phyloP scores from a whole-genome alignment of 2,797 vertebrate genomes.

The Poecile montanus region DNA sequence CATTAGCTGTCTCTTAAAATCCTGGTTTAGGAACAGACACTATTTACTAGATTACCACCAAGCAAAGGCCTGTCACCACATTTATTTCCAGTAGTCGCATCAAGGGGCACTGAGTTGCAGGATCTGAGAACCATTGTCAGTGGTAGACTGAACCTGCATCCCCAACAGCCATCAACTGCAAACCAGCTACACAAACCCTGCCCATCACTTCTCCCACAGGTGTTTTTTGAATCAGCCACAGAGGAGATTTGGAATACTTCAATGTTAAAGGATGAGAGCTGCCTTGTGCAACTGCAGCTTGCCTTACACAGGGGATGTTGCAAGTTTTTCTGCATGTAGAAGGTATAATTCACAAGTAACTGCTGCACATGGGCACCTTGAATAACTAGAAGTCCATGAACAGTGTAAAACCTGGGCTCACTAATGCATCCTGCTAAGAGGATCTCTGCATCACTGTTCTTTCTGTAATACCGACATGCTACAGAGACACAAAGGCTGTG shows the following conservation, averaged over 20 bases:
- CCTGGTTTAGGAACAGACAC: neutral
- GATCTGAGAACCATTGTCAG: neutral
- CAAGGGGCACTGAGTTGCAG: neutral
- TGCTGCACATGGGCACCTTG: neutral
- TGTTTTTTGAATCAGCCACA: neutral
- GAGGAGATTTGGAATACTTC: neutral
- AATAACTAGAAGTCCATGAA: neutral
- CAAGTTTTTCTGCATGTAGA: neutral
- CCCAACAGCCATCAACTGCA: neutral
- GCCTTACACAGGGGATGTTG: neutral
- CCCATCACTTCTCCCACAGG: neutral
- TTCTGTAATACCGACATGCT: neutral
- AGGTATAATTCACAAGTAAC: neutral
- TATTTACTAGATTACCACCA: neutral
- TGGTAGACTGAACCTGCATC: neutral
- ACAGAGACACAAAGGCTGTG: neutral
- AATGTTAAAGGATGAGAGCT: neutral
- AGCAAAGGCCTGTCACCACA: neutral
- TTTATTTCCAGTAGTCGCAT: neutral
- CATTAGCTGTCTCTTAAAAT: neutral
- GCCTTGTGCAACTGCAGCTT: neutral
- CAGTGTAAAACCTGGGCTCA: neutral
- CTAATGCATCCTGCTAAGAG: neutral
- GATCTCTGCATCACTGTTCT: neutral
- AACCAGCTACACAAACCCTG: neutral